Conservation (phyloP, 2,113 vertebrate species). For the Cyprinodon tularosa region DNA sequence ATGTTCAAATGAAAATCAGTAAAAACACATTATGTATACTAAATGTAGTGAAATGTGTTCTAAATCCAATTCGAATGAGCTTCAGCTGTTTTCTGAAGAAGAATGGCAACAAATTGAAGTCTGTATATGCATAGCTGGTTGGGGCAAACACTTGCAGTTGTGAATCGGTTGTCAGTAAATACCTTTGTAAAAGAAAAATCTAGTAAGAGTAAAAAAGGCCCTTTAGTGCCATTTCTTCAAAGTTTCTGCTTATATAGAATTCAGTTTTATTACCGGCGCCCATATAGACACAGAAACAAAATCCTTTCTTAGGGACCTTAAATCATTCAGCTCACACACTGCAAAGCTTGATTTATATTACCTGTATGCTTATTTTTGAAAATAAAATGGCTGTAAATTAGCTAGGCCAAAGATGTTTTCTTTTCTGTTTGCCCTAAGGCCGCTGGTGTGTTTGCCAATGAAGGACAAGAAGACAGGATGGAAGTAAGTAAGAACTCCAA, state of each 20-base stretch:
- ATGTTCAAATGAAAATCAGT: not conserved
- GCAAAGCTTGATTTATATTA: not conserved
- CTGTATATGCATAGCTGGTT: too few species aligned
- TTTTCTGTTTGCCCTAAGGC: conserved; percentile 23
- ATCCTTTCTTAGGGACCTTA: not conserved
- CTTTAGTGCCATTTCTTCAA: not conserved
- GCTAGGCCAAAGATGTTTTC: conserved; percentile 40
- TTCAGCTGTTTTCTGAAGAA: too few species aligned
- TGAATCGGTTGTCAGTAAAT: not conserved
- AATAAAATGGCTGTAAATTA: conserved; percentile 54
- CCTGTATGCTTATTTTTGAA: not conserved
- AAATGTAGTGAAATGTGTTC: too few species aligned
- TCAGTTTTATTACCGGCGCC: not conserved
- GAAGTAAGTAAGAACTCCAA: not conserved
- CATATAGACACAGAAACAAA: too few species aligned
- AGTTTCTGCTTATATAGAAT: not conserved
- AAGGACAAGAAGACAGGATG: not conserved
- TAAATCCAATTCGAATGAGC: too few species aligned
- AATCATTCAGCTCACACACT: not conserved
- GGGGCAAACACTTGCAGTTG: too few species aligned
- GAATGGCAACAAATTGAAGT: too few species aligned
- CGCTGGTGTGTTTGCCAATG: conserved; percentile 6
- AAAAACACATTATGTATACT: too few species aligned
- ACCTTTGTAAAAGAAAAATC: not conserved
- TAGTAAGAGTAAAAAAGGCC: too few species aligned